Conservation (phyloP, 2,888 invertebrate species). For the Drosophila lutescens region DNA sequence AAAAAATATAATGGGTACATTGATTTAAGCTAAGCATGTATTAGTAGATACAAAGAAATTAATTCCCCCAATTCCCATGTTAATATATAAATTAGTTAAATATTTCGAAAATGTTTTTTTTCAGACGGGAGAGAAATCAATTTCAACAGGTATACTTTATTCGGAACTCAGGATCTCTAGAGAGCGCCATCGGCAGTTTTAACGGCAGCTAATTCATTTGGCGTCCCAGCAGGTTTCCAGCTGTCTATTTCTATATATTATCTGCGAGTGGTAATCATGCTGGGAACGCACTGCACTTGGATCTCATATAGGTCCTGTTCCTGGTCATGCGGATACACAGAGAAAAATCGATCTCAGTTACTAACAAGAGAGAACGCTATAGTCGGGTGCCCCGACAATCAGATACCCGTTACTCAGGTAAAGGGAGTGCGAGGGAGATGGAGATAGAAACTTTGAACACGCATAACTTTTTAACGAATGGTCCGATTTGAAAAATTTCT, state of each 20-base stretch:
- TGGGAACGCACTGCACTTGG: conserved; percentile 65
- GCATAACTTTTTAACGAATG: too few relatives aligned
- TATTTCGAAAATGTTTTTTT: not conserved
- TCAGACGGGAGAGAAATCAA: not conserved
- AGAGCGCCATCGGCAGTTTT: conserved; percentile 35
- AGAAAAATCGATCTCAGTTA: conserved; percentile 13
- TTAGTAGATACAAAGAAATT: too few relatives aligned
- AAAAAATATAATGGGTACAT: not conserved
- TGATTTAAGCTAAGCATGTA: too few relatives aligned
- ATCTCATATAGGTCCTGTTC: conserved; percentile 57
- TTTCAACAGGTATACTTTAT: conserved; percentile 1
- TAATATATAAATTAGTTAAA: too few relatives aligned
- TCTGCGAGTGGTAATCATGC: conserved; percentile 81
- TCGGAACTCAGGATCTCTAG: not conserved
- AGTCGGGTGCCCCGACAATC: too few relatives aligned
- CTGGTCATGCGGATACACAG: conserved; percentile 47
- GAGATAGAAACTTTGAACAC: too few relatives aligned
- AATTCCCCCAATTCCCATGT: too few relatives aligned
- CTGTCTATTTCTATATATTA: conserved; percentile 52
- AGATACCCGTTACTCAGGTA: too few relatives aligned
- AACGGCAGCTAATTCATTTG: conserved; percentile 78
- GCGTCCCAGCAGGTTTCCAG: conserved; percentile 75
- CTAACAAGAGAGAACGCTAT: too few relatives aligned
- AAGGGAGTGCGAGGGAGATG: too few relatives aligned
- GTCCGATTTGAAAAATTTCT: too few relatives aligned